Evolutionary conservation across 2,888 invertebrate species (phyloP).

Genomic region (Sminthurides aquaticus): DNA sequence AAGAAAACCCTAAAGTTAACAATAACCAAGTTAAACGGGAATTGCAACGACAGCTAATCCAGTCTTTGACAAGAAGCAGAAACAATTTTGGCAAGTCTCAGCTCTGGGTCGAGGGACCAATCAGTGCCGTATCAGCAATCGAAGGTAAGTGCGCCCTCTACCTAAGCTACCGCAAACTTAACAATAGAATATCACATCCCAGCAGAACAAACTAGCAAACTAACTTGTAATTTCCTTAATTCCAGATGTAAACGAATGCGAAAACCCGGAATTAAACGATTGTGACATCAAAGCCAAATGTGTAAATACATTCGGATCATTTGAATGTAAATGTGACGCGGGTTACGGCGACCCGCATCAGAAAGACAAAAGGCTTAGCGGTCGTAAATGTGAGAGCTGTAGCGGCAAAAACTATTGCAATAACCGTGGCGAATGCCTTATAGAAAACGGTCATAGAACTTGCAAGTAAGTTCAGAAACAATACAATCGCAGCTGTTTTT

Average conservation of each 20-base stretch:
- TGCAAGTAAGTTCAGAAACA: slow-evolving; percentile 58
- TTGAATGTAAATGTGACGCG: slow-evolving; percentile 65
- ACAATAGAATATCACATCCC: too few relatives aligned
- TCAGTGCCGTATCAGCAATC: slow-evolving; percentile 36
- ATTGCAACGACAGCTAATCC: slow-evolving; percentile 73
- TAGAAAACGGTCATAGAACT: slow-evolving; percentile 63
- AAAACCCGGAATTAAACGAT: slow-evolving; percentile 71
- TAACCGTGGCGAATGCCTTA: slow-evolving; percentile 75
- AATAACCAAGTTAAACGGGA: slow-evolving; percentile 63
- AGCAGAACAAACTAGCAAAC: too few relatives aligned
- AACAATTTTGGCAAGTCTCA: slow-evolving; percentile 84
- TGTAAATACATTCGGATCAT: slow-evolving; percentile 75
- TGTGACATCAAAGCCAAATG: slow-evolving; percentile 72
- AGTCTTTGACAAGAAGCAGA: slow-evolving; percentile 70
- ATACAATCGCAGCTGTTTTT: too few relatives aligned
- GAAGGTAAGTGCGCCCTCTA: slow-evolving; percentile 31
- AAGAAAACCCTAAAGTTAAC: slow-evolving; percentile 65
- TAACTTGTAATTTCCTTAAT: slow-evolving; percentile 16
- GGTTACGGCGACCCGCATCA: slow-evolving; percentile 69
- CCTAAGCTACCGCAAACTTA: not conserved
- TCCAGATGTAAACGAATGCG: slow-evolving; percentile 77
- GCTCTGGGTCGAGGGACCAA: slow-evolving; percentile 65
- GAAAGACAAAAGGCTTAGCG: slow-evolving; percentile 60
- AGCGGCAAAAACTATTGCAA: slow-evolving; percentile 66
- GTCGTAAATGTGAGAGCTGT: slow-evolving; percentile 71